phyloP scores from a whole-genome alignment of 2,797 vertebrate species.

The Perodicticus potto region DNA sequence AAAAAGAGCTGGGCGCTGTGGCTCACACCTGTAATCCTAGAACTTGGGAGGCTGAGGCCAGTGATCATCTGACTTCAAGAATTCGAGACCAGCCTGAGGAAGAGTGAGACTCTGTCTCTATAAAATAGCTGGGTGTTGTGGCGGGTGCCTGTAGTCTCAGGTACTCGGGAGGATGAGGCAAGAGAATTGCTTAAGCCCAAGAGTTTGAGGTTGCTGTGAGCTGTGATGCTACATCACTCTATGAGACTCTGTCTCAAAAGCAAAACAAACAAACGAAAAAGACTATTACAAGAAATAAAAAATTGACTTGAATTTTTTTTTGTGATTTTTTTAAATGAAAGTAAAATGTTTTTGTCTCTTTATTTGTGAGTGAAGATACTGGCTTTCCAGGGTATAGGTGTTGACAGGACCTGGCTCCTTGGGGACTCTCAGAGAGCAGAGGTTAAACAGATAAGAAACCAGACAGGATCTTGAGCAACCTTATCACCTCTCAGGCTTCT shows the following conservation, averaged over 20 bases:
- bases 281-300: constrained; percentile 32
- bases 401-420: constrained; percentile 7
- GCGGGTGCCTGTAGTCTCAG: too few relatives aligned
- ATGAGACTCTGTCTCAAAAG: too few relatives aligned
- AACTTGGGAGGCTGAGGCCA: too few relatives aligned
- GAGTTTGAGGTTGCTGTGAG: too few relatives aligned
- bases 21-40: too few relatives aligned
- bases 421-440: constrained; percentile 42
- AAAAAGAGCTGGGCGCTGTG: background rate
- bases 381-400: constrained; percentile 2
- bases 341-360: constrained; percentile 19
- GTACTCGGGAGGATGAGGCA: too few relatives aligned
- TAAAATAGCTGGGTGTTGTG: too few relatives aligned
- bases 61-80: too few relatives aligned
- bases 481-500: background rate
- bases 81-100: too few relatives aligned
- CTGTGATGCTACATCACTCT: too few relatives aligned
- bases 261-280: background rate
- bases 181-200: too few relatives aligned
- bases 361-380: constrained; percentile 40
- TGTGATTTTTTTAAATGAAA: constrained; percentile 37
- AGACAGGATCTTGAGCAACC: constrained; percentile 26
- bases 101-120: too few relatives aligned
- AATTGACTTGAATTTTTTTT: constrained; percentile 52
- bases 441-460: constrained; percentile 26